phyloP scores from a whole-genome alignment of 2,113 vertebrate species.

The Urocynchramus pylzowi region DNA sequence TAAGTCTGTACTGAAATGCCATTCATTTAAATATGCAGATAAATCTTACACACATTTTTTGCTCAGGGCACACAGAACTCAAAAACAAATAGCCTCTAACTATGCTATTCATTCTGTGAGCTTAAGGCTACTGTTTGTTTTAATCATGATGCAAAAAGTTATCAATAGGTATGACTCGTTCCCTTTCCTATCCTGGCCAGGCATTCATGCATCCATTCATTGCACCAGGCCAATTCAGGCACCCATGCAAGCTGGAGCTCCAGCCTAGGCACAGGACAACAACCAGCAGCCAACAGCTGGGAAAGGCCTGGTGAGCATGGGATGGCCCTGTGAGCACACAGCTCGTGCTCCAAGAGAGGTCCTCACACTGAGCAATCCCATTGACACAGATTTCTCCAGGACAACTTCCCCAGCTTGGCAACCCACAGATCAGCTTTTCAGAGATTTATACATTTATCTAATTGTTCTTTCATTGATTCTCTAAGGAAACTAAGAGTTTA shows the following conservation, averaged over 20 bases:
- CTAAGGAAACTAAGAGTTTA: not conserved
- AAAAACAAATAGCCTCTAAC: not conserved
- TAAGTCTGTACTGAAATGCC: not conserved
- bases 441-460: not conserved
- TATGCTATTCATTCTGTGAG: not conserved
- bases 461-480: not conserved
- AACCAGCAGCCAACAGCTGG: not conserved
- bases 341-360: not conserved
- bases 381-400: not conserved
- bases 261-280: not conserved
- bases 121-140: not conserved
- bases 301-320: not conserved
- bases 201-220: too few species aligned
- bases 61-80: not conserved
- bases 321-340: rapidly evolving
- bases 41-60: not conserved
- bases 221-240: not conserved
- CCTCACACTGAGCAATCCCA: not conserved
- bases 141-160: not conserved
- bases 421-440: not conserved
- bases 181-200: not conserved
- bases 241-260: not conserved
- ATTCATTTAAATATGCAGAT: not conserved
- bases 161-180: not conserved
- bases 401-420: not conserved